A percentile compares a stretch with the other conserved stretches of the same genome.
Conservation (phyloP, 2,113 vertebrate species). For the Sinocyclocheilus maitianheensis region DNA sequence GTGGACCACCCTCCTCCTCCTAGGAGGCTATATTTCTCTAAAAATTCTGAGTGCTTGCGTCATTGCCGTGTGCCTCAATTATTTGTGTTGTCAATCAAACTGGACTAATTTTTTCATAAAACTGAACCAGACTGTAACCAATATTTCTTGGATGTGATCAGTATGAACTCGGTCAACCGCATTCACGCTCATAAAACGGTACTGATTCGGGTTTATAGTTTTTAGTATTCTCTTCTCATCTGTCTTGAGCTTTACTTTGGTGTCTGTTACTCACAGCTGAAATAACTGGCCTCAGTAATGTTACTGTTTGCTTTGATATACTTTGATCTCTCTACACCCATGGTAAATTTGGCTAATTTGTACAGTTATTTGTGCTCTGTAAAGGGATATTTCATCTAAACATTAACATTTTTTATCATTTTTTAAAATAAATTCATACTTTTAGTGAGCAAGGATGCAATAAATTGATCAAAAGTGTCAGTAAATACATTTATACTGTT, state of each 20-base stretch:
- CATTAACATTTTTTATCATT: too few relatives aligned
- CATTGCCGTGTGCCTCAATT: slow-evolving; percentile 12
- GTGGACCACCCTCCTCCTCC: slow-evolving; percentile 46
- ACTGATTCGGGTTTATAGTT: slow-evolving; percentile 16
- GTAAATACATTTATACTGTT: too few relatives aligned
- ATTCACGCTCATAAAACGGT: background rate
- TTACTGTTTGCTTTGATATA: background rate
- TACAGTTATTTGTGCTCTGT: too few relatives aligned
- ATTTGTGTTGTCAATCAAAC: slow-evolving; percentile 30
- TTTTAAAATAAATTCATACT: too few relatives aligned
- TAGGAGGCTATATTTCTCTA: background rate
- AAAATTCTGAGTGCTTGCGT: background rate
- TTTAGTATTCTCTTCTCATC: background rate
- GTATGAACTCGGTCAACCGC: slow-evolving; percentile 26
- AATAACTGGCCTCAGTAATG: background rate
- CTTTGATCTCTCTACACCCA: background rate
- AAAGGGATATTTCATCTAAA: too few relatives aligned
- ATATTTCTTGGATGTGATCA: slow-evolving; percentile 27
- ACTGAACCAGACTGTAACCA: slow-evolving; percentile 25
- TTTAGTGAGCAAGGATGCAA: too few relatives aligned
- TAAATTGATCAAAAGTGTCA: too few relatives aligned
- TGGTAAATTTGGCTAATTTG: background rate
- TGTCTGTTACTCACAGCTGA: slow-evolving; percentile 14
- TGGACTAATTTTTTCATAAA: slow-evolving; percentile 27
- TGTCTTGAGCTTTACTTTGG: background rate